These are phyloP conservation scores for Labia minor DNA, from an alignment of 2,888 invertebrate species.

Conservation along the genomic window DNA sequence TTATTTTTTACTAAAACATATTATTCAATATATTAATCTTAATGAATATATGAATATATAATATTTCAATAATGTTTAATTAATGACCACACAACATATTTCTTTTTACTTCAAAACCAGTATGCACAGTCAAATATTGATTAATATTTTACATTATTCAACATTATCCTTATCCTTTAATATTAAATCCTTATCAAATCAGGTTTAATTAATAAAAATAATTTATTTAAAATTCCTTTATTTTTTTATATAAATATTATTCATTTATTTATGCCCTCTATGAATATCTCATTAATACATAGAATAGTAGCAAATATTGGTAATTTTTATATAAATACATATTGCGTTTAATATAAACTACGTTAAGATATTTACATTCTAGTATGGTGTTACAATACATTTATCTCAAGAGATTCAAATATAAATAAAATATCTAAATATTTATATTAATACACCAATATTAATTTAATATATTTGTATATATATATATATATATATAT, in stretches of 20 bases:
- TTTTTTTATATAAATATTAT: not conserved
- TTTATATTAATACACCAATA: not conserved
- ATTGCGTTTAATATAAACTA: conserved; percentile 1
- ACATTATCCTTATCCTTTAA: too few relatives aligned
- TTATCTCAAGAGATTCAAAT: not conserved
- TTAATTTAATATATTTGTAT: not conserved
- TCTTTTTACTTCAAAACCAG: too few relatives aligned
- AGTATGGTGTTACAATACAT: not conserved
- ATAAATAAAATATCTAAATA: not conserved
- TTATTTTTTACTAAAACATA: too few relatives aligned
- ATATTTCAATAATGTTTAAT: too few relatives aligned
- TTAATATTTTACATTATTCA: too few relatives aligned
- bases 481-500: not conserved
- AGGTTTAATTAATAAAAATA: not conserved
- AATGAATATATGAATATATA: too few relatives aligned
- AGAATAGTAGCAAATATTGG: not conserved
- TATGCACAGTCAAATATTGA: too few relatives aligned
- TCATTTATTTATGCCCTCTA: not conserved
- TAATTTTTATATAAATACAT: conserved; percentile 1
- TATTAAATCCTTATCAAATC: too few relatives aligned
- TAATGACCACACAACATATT: too few relatives aligned
- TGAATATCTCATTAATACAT: not conserved
- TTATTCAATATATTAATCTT: too few relatives aligned
- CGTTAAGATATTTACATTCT: not conserved
- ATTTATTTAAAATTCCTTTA: not conserved